phyloP scores from a whole-genome alignment of 2,888 invertebrate species.

The Doris montereyensis region DNA sequence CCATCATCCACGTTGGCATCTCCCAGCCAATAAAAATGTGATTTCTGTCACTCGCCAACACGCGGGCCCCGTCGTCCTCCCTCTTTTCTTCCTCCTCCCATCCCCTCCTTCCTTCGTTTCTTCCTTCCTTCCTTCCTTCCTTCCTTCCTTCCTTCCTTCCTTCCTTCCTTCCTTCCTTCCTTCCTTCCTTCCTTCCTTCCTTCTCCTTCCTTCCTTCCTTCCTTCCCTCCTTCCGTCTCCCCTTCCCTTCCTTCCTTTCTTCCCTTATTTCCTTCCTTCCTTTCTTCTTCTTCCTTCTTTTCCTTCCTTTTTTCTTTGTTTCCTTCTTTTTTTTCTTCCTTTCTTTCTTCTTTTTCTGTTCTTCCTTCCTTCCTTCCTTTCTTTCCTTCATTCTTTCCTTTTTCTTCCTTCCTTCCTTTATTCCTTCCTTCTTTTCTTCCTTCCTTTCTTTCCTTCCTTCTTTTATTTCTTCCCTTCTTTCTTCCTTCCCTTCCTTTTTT shows the following conservation, averaged over 20 bases:
- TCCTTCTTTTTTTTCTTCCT: not conserved
- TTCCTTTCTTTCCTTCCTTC: not conserved
- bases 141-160: slow-evolving; percentile 11
- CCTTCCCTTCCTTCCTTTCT: not conserved
- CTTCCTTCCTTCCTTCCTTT: not conserved
- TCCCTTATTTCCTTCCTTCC: not conserved
- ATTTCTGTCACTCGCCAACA: too few relatives aligned
- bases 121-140: not conserved
- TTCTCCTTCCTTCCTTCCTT: not conserved
- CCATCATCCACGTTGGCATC: not conserved
- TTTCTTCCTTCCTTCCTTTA: not conserved
- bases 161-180: not conserved
- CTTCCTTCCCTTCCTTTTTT: not conserved
- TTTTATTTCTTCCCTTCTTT: not conserved
- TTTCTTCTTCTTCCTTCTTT: slow-evolving; percentile 40
- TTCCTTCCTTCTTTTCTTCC: not conserved
- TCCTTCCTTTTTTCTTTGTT: not conserved
- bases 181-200: not conserved
- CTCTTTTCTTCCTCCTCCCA: too few relatives aligned
- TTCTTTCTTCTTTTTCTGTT: not conserved
- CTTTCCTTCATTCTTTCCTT: not conserved
- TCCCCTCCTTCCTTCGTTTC: too few relatives aligned
- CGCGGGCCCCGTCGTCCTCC: not conserved
- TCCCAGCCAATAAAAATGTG: not conserved
- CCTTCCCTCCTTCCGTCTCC: not conserved